Evolutionary conservation across 2,888 invertebrate species (phyloP).

Genomic region (Choreutis nemorana): DNA sequence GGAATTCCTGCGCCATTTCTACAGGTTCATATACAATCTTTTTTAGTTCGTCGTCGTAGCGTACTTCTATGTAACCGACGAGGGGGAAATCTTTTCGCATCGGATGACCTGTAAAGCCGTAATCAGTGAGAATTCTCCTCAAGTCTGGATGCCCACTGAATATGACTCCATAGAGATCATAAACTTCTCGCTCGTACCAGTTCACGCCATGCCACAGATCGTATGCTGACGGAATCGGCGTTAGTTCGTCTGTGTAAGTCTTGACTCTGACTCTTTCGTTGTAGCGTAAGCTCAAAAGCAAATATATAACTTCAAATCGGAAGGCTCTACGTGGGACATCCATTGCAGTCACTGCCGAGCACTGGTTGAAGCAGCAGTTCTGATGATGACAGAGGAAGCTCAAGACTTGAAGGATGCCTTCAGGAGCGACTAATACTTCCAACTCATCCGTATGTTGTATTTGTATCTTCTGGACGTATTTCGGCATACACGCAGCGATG

Average conservation of each 20-base stretch:
- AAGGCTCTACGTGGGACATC: conserved; percentile 44
- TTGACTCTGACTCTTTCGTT: conserved; percentile 31
- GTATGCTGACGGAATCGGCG: conserved; percentile 38
- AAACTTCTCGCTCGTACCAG: conserved; percentile 45
- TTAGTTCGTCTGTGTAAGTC: conserved; percentile 51
- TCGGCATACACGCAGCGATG: conserved; percentile 46
- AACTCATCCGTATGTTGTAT: conserved; percentile 46
- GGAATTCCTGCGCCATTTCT: conserved; percentile 42
- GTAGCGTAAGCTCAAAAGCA: conserved; percentile 35
- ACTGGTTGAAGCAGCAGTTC: conserved; percentile 40
- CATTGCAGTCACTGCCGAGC: conserved; percentile 35
- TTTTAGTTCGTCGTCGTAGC: conserved; percentile 53
- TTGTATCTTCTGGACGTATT: conserved; percentile 47
- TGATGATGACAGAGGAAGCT: conserved; percentile 44
- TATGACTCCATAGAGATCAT: conserved; percentile 49
- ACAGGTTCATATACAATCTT: conserved; percentile 52
- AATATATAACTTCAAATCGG: conserved; percentile 45
- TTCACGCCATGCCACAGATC: conserved; percentile 29
- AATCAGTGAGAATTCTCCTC: conserved; percentile 48
- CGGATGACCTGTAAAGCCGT: conserved; percentile 52
- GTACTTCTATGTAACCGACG: conserved; percentile 45
- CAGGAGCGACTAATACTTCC: conserved; percentile 42
- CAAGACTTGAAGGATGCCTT: conserved; percentile 36
- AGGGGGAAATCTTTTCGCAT: conserved; percentile 51
- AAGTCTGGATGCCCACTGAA: conserved; percentile 52